Evolutionary conservation across 2,113 vertebrate species (phyloP).

Genomic region (Stictonetta naevosa): DNA sequence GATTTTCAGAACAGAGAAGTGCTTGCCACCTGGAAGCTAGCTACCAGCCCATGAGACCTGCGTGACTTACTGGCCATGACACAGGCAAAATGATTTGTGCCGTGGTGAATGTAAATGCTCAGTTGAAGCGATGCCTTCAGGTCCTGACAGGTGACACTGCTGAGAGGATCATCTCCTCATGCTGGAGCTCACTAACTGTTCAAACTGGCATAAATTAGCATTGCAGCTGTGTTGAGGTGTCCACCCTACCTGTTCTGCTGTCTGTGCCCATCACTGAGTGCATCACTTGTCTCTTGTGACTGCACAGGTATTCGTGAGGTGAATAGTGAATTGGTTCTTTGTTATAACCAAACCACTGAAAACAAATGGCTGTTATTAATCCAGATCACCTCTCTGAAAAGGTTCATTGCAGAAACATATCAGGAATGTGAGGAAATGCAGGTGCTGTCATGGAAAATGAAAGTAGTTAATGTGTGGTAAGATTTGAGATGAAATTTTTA

Average conservation of each 20-base stretch:
- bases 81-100: not conserved
- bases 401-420: not conserved
- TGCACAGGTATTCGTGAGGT: not conserved
- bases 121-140: not conserved
- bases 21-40: not conserved
- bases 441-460: not conserved
- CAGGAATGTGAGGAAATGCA: not conserved
- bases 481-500: not conserved
- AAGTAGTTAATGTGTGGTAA: not conserved
- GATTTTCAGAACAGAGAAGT: not conserved
- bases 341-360: not conserved
- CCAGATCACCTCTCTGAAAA: not conserved
- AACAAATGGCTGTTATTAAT: not conserved
- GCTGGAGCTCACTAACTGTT: not conserved
- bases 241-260: not conserved
- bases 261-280: fast-evolving
- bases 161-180: not conserved
- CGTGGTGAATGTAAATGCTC: not conserved
- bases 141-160: not conserved
- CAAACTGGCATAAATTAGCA: not conserved
- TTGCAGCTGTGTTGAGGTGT: not conserved
- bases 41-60: not conserved
- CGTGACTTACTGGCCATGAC: not conserved
- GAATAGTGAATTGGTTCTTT: not conserved
- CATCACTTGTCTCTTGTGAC: not conserved